phyloP scores from a whole-genome alignment of 2,888 invertebrate species.

The Argyra leucocephala region DNA sequence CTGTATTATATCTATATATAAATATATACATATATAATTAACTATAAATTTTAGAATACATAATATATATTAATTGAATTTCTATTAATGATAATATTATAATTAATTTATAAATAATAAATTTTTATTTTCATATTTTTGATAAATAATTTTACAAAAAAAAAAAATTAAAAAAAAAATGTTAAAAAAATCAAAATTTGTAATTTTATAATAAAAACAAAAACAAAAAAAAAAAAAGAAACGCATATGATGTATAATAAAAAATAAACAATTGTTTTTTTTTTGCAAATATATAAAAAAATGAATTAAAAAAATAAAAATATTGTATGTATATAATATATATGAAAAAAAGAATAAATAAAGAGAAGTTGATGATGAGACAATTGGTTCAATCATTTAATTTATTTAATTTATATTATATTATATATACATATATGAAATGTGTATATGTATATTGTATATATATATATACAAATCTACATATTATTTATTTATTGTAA shows the following conservation, averaged over 20 bases:
- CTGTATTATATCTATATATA: too few species aligned
- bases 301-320: background rate
- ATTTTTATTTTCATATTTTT: too few species aligned
- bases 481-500: too few species aligned
- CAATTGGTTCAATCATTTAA: slow-evolving; percentile 41
- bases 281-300: background rate
- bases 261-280: background rate
- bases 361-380: slow-evolving; percentile 29
- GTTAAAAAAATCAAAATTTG: slow-evolving; percentile 11
- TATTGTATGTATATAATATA: background rate
- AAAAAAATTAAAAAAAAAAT: slow-evolving; percentile 13
- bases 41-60: too few species aligned
- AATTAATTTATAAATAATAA: too few species aligned
- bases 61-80: too few species aligned
- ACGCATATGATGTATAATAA: background rate
- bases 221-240: background rate
- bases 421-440: background rate
- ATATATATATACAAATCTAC: background rate
- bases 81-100: too few species aligned
- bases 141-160: too few species aligned
- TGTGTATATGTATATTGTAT: background rate
- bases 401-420: slow-evolving; percentile 29
- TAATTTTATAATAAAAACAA: background rate
- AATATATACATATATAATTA: too few species aligned
- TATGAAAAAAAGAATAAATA: background rate